A percentile compares a stretch with the other conserved stretches of the same genome.
These are phyloP conservation scores for Poecilia latipinna DNA, from an alignment of 2,113 vertebrate species.

Conservation along the genomic window DNA sequence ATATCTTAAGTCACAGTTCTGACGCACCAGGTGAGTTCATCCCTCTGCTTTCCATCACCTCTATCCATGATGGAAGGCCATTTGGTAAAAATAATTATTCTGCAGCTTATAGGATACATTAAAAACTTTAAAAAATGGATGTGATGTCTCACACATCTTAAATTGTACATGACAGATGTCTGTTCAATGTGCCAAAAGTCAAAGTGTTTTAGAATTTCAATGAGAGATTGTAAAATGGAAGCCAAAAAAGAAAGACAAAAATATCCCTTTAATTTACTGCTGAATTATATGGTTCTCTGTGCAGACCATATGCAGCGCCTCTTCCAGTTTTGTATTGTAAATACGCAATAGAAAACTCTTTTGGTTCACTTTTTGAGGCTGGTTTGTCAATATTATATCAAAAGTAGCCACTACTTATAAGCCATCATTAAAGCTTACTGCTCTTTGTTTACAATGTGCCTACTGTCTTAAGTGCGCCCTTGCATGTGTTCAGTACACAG, in stretches of 20 bases:
- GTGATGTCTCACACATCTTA: neutral
- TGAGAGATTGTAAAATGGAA: neutral
- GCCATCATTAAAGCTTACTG: neutral
- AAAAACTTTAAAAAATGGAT: neutral
- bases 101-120: too few species aligned
- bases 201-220: neutral
- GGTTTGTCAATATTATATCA: neutral
- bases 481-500: too few species aligned
- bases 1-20: too few species aligned
- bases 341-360: neutral
- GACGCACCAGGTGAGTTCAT: too few species aligned
- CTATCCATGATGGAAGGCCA: neutral
- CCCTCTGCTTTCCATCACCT: neutral
- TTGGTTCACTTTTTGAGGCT: neutral
- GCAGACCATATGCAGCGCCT: neutral
- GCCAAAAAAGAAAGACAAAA: neutral
- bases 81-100: neutral
- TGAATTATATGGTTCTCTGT: neutral
- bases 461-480: too few species aligned
- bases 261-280: neutral
- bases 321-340: neutral
- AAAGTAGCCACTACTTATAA: neutral
- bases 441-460: too few species aligned
- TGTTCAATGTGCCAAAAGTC: too few species aligned
- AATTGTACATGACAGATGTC: neutral